A percentile compares a stretch with the other conserved stretches of the same genome.
Evolutionary conservation across 2,797 vertebrate genomes (phyloP).

Genomic region (Coluber constrictor): DNA sequence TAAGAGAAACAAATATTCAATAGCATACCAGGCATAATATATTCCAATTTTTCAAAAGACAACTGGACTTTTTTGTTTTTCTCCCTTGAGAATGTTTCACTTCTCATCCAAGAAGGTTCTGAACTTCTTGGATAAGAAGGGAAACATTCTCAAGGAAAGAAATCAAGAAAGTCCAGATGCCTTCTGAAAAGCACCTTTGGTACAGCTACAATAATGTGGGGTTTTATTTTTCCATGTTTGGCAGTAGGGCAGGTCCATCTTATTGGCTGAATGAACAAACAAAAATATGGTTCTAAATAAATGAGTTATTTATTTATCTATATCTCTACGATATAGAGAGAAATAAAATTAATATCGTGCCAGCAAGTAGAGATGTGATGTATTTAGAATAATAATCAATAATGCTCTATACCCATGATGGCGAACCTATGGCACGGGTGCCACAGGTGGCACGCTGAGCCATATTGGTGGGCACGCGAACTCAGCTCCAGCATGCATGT

Average conservation of each 20-base stretch:
- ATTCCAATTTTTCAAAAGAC: not conserved
- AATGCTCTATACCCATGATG: not conserved
- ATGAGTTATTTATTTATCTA: not conserved
- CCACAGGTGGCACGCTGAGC: no score
- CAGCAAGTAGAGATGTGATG: not conserved
- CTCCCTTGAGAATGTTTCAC: not conserved
- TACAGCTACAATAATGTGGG: not conserved
- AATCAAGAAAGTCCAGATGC: not conserved
- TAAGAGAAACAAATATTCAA: not conserved
- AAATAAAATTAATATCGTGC: not conserved
- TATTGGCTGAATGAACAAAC: not conserved
- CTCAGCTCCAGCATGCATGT: no score
- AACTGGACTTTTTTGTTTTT: not conserved
- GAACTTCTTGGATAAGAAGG: not conserved
- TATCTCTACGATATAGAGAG: not conserved
- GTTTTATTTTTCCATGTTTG: not conserved
- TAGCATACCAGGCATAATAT: not conserved
- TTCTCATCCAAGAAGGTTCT: not conserved
- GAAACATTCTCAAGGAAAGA: not conserved
- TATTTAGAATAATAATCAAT: not conserved
- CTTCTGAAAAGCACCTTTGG: not conserved
- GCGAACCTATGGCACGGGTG: no score
- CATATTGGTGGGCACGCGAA: no score
- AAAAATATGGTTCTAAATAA: not conserved
- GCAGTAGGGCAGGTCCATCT: not conserved